These are phyloP conservation scores for Etheostoma nigrum DNA, from an alignment of 2,797 vertebrate species.

Conservation along the genomic window DNA sequence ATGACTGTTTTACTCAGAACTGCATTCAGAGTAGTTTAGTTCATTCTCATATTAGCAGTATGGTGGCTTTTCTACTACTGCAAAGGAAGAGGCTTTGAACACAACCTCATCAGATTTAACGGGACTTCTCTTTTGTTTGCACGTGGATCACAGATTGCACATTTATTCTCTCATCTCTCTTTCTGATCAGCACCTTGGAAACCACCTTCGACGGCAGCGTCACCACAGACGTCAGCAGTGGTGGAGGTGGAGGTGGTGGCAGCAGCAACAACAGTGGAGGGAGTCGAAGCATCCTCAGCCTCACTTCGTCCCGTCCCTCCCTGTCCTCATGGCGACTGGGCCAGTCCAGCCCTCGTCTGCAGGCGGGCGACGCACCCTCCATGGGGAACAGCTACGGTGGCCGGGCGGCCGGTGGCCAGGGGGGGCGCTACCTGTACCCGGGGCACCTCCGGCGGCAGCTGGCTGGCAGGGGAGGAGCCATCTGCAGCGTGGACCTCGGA, in stretches of 20 bases:
- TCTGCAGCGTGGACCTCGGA: constrained; percentile 72
- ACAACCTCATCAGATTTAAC: neutral
- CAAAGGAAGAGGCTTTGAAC: neutral
- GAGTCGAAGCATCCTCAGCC: constrained; percentile 92
- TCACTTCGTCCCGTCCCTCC: constrained; percentile 91
- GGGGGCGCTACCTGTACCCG: constrained; percentile 89
- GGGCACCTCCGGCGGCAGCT: constrained; percentile 91
- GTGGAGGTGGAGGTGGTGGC: constrained; percentile 74
- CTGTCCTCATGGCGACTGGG: constrained; percentile 95
- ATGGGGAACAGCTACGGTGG: constrained; percentile 86
- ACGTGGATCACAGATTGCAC: neutral
- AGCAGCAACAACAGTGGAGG: constrained; percentile 48
- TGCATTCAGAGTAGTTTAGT: neutral
- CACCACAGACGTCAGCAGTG: constrained; percentile 91
- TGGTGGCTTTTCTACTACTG: neutral
- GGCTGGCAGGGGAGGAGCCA: constrained; percentile 82
- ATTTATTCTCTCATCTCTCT: neutral
- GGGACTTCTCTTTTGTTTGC: neutral
- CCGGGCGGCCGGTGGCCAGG: constrained; percentile 81
- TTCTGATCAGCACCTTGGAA: constrained; percentile 89
- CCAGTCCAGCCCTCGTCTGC: constrained; percentile 94
- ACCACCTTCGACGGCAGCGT: constrained; percentile 93
- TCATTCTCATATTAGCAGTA: too few relatives aligned
- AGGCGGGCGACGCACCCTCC: constrained; percentile 93
- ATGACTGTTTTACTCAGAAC: too few relatives aligned